Conservation (phyloP, 1,140 invertebrate genomes). For the Trinorchestia longiramus region DNA sequence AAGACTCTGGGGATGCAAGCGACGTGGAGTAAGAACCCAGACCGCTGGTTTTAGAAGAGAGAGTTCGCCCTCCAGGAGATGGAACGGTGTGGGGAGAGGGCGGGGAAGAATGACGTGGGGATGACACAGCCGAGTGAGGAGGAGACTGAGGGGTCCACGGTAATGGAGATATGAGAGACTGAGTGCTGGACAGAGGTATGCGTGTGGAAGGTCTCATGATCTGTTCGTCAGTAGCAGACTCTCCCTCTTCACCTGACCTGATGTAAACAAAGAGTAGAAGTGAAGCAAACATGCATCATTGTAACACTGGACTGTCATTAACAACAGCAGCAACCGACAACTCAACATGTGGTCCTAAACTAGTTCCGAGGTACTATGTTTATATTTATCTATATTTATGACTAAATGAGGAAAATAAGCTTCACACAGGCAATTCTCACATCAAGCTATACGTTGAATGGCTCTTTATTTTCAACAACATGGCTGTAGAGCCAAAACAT, state of each 20-base stretch:
- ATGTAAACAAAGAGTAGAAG: not conserved
- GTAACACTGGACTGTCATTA: not conserved
- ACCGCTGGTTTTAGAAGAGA: slow-evolving; percentile 41
- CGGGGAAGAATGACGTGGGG: slow-evolving; percentile 17
- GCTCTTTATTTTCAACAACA: no score
- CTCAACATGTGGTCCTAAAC: not conserved
- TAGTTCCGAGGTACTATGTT: not conserved
- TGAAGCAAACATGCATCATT: not conserved
- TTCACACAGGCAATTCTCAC: no score
- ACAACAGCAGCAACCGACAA: not conserved
- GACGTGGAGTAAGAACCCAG: slow-evolving; percentile 41
- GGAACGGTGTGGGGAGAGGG: slow-evolving; percentile 17
- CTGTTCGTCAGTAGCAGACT: not conserved
- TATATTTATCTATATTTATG: no score
- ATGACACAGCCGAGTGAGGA: slow-evolving; percentile 11
- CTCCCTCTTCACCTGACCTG: not conserved
- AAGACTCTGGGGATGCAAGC: slow-evolving; percentile 35
- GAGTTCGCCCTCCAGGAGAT: not conserved
- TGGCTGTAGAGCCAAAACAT: no score
- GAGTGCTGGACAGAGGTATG: not conserved
- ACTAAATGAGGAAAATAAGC: no score
- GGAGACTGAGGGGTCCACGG: not conserved
- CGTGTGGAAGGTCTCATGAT: not conserved
- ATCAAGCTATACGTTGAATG: no score
- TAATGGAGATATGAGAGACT: not conserved